Evolutionary conservation across 2,113 vertebrate genomes (phyloP).

Genomic region (Thinocorus orbignyianus): DNA sequence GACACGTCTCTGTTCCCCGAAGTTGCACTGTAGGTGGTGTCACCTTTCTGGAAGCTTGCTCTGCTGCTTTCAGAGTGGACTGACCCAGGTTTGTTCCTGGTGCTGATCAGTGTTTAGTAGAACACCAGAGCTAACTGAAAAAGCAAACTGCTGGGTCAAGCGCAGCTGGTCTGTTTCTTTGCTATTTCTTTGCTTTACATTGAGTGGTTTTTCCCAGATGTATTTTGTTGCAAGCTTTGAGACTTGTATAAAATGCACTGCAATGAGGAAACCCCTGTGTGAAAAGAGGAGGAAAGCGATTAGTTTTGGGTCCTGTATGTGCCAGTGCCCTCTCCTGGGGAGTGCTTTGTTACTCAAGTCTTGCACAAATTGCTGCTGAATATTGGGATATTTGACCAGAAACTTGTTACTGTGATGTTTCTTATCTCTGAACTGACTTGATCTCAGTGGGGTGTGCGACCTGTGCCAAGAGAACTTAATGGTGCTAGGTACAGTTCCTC

Average conservation of each 20-base stretch:
- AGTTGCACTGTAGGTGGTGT: background rate
- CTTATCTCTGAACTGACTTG: background rate
- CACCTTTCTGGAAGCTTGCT: background rate
- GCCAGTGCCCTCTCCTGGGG: background rate
- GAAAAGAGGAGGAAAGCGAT: background rate
- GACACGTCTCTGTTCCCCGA: accelerated
- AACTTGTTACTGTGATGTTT: background rate
- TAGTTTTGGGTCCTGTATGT: background rate
- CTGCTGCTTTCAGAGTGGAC: too few species aligned
- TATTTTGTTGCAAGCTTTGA: background rate
- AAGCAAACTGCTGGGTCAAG: background rate
- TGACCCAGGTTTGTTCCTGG: background rate
- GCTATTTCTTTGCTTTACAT: background rate
- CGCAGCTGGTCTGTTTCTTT: background rate
- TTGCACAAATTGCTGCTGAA: accelerated
- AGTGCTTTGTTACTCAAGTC: background rate
- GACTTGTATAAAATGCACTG: background rate
- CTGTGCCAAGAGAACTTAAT: background rate
- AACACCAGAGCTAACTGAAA: background rate
- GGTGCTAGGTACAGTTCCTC: background rate
- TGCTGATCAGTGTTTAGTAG: background rate
- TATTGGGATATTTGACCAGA: background rate
- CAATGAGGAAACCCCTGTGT: background rate
- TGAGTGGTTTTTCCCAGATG: too few species aligned
- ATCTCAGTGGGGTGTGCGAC: accelerated